phyloP scores from a whole-genome alignment of 2,797 vertebrate genomes.

The Yasuhikotakia modesta region DNA sequence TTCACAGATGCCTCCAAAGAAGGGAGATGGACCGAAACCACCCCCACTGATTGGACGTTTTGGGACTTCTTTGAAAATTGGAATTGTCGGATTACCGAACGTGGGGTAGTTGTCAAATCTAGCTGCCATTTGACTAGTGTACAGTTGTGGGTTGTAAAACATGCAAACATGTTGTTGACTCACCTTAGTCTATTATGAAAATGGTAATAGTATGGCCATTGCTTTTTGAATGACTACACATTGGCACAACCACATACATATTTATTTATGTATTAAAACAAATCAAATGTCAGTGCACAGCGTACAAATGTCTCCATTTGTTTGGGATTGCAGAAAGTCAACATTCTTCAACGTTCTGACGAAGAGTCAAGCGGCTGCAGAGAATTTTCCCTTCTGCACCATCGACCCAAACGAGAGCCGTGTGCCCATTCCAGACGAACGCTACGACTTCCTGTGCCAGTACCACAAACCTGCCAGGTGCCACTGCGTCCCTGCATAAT shows the following conservation, averaged over 20 bases:
- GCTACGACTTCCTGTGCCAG: constrained; percentile 92
- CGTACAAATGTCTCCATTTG: no score
- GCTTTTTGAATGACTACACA: background rate
- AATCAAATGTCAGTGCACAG: background rate
- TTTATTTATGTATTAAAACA: background rate
- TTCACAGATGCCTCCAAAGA: constrained; percentile 95
- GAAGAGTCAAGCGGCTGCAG: constrained; percentile 93
- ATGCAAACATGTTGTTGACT: background rate
- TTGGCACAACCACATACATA: background rate
- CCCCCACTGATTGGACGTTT: constrained; percentile 92
- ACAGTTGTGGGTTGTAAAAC: background rate
- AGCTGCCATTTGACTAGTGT: background rate
- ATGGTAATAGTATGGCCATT: background rate
- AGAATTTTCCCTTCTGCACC: constrained; percentile 99
- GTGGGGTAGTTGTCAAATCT: constrained; percentile 84
- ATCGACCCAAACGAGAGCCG: constrained; percentile 98
- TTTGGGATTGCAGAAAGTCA: constrained; percentile 84
- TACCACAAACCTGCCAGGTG: constrained; percentile 97
- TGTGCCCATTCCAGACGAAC: constrained; percentile 94
- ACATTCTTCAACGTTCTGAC: constrained; percentile 98
- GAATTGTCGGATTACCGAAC: constrained; percentile 97
- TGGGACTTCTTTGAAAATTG: constrained; percentile 95
- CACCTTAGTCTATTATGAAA: background rate
- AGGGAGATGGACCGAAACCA: constrained; percentile 86
- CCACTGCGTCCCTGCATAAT: constrained; percentile 11